Evolutionary conservation across 2,113 vertebrate species (phyloP).

Genomic region (Amphiprion ocellaris): DNA sequence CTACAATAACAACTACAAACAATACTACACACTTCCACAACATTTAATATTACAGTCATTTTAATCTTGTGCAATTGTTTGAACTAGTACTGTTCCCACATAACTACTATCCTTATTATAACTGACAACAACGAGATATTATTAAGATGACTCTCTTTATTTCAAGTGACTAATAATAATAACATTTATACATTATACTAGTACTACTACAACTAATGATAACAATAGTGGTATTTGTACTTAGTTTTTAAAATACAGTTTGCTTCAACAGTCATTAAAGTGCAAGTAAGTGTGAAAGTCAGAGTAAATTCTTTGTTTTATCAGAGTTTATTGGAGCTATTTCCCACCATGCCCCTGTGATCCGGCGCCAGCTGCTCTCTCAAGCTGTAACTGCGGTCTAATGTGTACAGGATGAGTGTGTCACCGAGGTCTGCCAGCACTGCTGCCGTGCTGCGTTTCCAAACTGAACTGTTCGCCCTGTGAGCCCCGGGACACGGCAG

Average conservation of each 20-base stretch:
- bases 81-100: neutral
- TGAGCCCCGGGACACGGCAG: constrained; percentile 31
- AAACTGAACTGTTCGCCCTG: constrained; percentile 21
- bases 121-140: no score
- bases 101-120: neutral
- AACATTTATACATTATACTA: no score
- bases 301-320: no score
- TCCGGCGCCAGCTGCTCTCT: neutral
- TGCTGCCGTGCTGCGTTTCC: constrained; percentile 33
- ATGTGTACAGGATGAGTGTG: constrained; percentile 19
- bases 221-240: neutral
- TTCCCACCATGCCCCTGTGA: neutral
- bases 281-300: no score
- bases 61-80: neutral
- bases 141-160: no score
- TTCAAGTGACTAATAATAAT: no score
- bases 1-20: no score
- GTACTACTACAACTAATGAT: no score
- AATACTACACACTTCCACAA: no score
- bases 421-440: constrained; percentile 27
- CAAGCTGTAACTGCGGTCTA: neutral
- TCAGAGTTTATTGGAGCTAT: neutral
- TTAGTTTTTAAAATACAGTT: no score
- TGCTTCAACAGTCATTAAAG: no score
- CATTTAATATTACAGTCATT: no score